Evolutionary conservation across 1,140 invertebrate genomes (phyloP).

Genomic region (Gryon sp.): DNA sequence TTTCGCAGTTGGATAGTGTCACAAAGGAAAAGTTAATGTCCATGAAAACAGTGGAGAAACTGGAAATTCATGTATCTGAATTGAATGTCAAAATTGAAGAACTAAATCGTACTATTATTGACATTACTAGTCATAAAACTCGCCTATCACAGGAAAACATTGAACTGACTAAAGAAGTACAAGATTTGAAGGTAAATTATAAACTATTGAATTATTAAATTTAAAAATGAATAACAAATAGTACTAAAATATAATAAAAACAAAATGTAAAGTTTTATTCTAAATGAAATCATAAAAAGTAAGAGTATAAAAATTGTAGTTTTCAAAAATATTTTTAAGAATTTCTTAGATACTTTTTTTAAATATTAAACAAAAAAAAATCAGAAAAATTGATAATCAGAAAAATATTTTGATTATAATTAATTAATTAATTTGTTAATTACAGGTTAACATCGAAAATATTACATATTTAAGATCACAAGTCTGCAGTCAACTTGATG

Average conservation of each 20-base stretch:
- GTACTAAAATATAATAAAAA: too few species aligned
- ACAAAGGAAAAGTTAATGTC: conserved; percentile 94
- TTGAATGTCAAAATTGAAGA: conserved; percentile 96
- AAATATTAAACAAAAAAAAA: too few species aligned
- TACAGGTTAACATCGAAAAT: conserved; percentile 92
- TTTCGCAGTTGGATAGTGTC: conserved; percentile 94
- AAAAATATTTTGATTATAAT: too few species aligned
- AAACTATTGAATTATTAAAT: too few species aligned
- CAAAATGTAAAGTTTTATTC: not conserved
- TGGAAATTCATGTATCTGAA: conserved; percentile 93
- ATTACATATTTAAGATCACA: conserved; percentile 93
- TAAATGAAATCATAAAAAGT: too few species aligned
- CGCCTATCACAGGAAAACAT: conserved; percentile 95
- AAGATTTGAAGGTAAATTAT: conserved; percentile 93
- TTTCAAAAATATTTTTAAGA: too few species aligned
- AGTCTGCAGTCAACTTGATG: conserved; percentile 92
- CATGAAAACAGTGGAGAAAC: conserved; percentile 92
- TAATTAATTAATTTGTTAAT: too few species aligned
- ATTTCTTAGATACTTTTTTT: too few species aligned
- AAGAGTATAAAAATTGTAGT: too few species aligned
- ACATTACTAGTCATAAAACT: conserved; percentile 94
- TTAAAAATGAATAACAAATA: too few species aligned
- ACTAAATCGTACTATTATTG: conserved; percentile 94
- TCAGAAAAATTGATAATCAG: too few species aligned
- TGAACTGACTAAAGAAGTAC: conserved; percentile 95